phyloP scores from a whole-genome alignment of 2,888 invertebrate genomes.

The Protodeltote pygarga region DNA sequence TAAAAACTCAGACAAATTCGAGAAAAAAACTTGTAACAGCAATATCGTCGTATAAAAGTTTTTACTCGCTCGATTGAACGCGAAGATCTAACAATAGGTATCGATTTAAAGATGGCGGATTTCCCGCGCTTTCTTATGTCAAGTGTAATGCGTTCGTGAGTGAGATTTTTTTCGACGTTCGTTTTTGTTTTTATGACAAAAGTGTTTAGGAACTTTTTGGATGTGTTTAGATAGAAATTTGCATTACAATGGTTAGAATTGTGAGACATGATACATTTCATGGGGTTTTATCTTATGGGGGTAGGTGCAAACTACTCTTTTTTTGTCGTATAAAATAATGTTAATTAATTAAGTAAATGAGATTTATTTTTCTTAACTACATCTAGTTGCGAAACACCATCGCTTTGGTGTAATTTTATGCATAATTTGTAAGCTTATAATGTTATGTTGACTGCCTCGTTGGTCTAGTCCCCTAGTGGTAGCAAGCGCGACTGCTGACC shows the following conservation, averaged over 20 bases:
- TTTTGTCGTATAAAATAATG: too few species aligned
- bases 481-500: too few species aligned
- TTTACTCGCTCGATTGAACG: slow-evolving; percentile 61
- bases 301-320: too few species aligned
- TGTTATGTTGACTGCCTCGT: too few species aligned
- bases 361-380: too few species aligned
- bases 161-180: slow-evolving; percentile 23
- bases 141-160: slow-evolving; percentile 46
- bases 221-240: slow-evolving; percentile 7
- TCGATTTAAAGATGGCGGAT: slow-evolving; percentile 63
- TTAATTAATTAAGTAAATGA: too few species aligned
- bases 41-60: slow-evolving; percentile 54
- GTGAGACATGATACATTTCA: too few species aligned
- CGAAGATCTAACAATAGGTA: slow-evolving; percentile 57
- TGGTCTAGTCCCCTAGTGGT: too few species aligned
- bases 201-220: slow-evolving; percentile 10
- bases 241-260: not conserved
- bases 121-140: slow-evolving; percentile 66
- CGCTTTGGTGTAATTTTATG: too few species aligned
- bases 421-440: too few species aligned
- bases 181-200: slow-evolving; percentile 22
- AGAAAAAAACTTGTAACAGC: slow-evolving; percentile 44
- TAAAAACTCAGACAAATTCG: slow-evolving; percentile 54
- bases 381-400: too few species aligned
- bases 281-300: too few species aligned